Evolutionary conservation across 2,888 invertebrate species (phyloP), one percentile per base, ranked within the genome.

Genomic region (Operophtera brumata): DNA sequence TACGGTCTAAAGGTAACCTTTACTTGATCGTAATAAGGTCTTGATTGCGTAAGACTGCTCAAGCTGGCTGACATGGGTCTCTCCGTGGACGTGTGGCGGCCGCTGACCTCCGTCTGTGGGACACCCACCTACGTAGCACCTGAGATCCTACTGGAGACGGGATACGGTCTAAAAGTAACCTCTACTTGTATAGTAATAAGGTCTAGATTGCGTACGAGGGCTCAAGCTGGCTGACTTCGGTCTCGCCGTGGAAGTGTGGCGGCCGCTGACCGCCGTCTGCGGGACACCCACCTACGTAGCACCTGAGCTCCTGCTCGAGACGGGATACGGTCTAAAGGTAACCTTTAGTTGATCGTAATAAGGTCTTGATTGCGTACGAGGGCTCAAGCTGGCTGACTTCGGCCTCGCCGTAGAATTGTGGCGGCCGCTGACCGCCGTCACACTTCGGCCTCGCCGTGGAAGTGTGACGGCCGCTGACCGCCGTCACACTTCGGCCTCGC

Each of bases 251-350:
- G 94, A 97, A 77, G 96, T 97, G 20, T 93, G 93, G 63, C 94
- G 95, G 70, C 96, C 96, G 13, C 90, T 99, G 28, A 96, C 94
- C 76, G 97, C 97, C 6, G 98, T 99, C 32, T 99, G 99, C 78
- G 99, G 99, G 14, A 99, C 99, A 1, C 99, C 99, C n/a, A 99
- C 99, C 0, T 99, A 99, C 80, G 99, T 99, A 13, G 99, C 99
- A 12, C 99, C 99, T 0, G 99, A 99, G 91, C 98, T 99, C 69
- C 91, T 99, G 26, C 94, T 97, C 20, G 99, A 99, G 91, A 94
- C 95, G 47, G 99, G 99, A 78, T 99, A 97, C 68, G 96, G 96
- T 41, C 90, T 96, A 42, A 96, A 97, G 56, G 56, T 56, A 47
- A 49, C 14, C 34, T 10, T 20, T 39, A 20, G n/a, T 34, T 20